Evolutionary conservation across 2,888 invertebrate genomes (phyloP).

Genomic region (Torymus aiolomorphi): DNA sequence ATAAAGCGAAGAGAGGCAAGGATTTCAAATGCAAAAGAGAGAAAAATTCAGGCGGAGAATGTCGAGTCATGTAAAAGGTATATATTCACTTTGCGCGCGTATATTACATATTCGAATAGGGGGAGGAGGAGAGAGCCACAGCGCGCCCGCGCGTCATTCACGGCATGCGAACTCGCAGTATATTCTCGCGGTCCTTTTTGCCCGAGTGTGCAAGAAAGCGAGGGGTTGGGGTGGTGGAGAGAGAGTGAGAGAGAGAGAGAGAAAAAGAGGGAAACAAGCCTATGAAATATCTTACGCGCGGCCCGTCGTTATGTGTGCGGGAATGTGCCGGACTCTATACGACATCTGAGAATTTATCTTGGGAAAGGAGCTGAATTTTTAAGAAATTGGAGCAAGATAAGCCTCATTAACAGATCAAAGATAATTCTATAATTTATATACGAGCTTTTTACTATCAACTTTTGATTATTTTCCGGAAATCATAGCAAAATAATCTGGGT

Average conservation of each 20-base stretch:
- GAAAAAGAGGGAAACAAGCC: slow-evolving; percentile 20
- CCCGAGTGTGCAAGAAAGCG: not conserved
- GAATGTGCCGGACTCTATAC: not conserved
- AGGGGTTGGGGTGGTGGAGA: not conserved
- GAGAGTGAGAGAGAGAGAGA: slow-evolving; percentile 4
- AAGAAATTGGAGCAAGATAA: too few species aligned
- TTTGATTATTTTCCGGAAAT: too few species aligned
- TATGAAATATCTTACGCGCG: slow-evolving; percentile 48
- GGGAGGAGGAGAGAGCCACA: not conserved
- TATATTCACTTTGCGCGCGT: slow-evolving; percentile 47
- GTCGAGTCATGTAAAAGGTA: slow-evolving; percentile 44
- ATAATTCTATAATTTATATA: too few species aligned
- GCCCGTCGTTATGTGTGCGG: slow-evolving; percentile 29
- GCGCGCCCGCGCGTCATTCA: slow-evolving; percentile 26
- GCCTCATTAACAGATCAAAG: too few species aligned
- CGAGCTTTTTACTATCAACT: too few species aligned
- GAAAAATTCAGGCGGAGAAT: slow-evolving; percentile 37
- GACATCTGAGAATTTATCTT: too few species aligned
- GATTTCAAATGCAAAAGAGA: slow-evolving; percentile 41
- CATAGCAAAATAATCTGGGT: too few species aligned
- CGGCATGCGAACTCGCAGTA: slow-evolving; percentile 47
- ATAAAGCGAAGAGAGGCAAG: slow-evolving; percentile 15
- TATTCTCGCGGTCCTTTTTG: slow-evolving; percentile 43
- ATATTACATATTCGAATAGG: slow-evolving; percentile 44
- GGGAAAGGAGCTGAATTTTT: too few species aligned